Conservation (phyloP, 2,113 vertebrate genomes). For the Balaeniceps rex region DNA sequence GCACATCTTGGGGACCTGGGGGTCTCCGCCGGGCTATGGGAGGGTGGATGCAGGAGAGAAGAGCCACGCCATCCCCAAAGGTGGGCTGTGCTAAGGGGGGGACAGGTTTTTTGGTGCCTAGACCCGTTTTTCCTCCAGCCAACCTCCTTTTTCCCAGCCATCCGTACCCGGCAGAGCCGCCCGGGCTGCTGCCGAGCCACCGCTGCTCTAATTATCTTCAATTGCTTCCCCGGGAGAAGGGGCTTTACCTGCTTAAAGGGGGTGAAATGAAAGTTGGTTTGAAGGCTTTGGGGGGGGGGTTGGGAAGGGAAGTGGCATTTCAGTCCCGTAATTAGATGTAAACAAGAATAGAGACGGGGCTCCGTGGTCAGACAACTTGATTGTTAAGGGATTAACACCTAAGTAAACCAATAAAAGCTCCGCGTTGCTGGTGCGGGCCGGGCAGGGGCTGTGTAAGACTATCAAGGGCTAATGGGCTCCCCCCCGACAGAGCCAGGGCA, state of each 20-base stretch:
- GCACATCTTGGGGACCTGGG: background rate
- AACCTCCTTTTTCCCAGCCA: background rate
- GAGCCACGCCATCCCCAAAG: background rate
- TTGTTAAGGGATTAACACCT: constrained; percentile 80
- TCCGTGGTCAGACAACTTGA: constrained; percentile 55
- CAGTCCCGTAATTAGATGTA: constrained; percentile 78
- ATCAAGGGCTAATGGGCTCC: background rate
- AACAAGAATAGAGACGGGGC: constrained; percentile 74
- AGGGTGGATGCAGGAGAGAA: background rate
- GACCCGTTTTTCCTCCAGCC: background rate
- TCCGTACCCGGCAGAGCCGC: background rate
- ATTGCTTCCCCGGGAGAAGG: background rate
- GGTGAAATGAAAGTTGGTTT: constrained; percentile 18
- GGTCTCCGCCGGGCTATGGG: no score
- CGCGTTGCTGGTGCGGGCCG: constrained; percentile 11
- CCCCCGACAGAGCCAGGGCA: background rate
- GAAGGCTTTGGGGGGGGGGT: background rate
- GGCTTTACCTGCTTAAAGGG: constrained; percentile 52
- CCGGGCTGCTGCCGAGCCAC: background rate
- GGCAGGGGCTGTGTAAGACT: background rate
- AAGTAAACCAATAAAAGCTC: constrained; percentile 73
- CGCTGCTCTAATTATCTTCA: constrained; percentile 24
- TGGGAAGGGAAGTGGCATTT: constrained; percentile 68
- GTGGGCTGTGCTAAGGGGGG: background rate
- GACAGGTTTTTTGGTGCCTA: background rate